Conservation (phyloP, 2,797 vertebrate genomes). For the Etheostoma perlongum region DNA sequence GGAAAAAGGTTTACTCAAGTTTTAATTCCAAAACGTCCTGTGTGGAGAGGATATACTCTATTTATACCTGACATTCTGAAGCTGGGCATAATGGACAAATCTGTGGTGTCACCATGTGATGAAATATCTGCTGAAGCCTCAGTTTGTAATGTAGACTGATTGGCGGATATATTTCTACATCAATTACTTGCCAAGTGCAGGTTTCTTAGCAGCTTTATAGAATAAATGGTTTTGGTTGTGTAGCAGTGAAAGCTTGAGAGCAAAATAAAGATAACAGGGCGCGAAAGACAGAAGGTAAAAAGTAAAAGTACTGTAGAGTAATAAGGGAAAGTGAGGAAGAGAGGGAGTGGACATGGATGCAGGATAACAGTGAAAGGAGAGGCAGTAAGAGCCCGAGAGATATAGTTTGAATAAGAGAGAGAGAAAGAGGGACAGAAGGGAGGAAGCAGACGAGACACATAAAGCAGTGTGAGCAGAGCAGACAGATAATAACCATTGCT, state of each 20-base stretch:
- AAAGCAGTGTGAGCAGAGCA: conserved; percentile 80
- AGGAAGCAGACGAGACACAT: conserved; percentile 76
- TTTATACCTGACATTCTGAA: conserved; percentile 10
- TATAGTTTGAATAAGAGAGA: conserved; percentile 43
- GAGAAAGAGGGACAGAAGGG: conserved; percentile 35
- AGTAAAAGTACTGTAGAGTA: conserved; percentile 36
- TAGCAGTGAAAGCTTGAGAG: conserved; percentile 13
- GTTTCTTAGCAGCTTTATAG: conserved; percentile 41
- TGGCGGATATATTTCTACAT: conserved; percentile 29
- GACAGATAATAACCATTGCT: conserved; percentile 86
- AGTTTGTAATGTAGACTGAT: conserved; percentile 29
- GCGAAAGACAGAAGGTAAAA: conserved; percentile 38
- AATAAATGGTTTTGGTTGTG: conserved; percentile 34
- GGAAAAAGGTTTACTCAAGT: not conserved
- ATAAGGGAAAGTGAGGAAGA: conserved; percentile 48
- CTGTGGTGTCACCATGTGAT: not conserved
- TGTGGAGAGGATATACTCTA: not conserved
- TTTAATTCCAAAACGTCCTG: conserved; percentile 1
- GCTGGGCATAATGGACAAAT: conserved; percentile 30
- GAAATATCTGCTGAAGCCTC: conserved; percentile 11
- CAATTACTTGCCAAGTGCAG: conserved; percentile 32
- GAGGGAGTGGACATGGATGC: conserved; percentile 37
- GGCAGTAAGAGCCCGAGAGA: conserved; percentile 29
- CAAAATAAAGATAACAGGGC: conserved; percentile 30
- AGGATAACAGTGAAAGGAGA: conserved; percentile 42